Evolutionary conservation across 2,797 vertebrate genomes (phyloP), one percentile per base, ranked within the genome.

Genomic region (Triplophysa bombifrons): DNA sequence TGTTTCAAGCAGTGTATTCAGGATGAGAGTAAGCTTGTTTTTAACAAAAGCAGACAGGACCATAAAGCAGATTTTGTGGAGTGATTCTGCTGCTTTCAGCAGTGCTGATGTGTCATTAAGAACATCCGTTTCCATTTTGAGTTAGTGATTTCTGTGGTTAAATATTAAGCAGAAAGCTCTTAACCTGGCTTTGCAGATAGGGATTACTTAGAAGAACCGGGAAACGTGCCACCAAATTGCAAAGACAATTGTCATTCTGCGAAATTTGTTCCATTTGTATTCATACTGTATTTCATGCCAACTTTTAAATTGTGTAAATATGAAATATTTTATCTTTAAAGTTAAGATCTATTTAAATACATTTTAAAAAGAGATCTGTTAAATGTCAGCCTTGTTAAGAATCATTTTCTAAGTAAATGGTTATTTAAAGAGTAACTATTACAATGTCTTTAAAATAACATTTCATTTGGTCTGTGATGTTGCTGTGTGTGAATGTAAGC

Each of bases 91-190:
- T 87, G 83, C 78, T 87, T 87, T 85, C 81, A 87, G 82, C 85
- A 85, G 86, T 87, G 88, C 89, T 89, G 82, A 88, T 84, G 87
- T 76, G 80, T 83, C 87, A 80, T 88, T 90, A 90, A 91, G 92
- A 90, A 89, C 86, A 81, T 85, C 50, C 70, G 80, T 84, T 89
- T 84, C 87, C 90, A 88, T 85, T 86, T 83, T 76, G 74, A 79
- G 84, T 71, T 70, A 50, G 63, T 60, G 75, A 68, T 82, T 72
- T 75, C 80, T 82, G 85, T 86, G 78, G 93, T 94, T 93, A 93
- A 93, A 92, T 80, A 93, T 93, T 93, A 92, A 93, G 88, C 67
- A 60, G 13, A 84, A 83, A 78, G 84, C 89, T 90, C 87, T 84
- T 84, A 69, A 85, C 75, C 81, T 82, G 84, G 74, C 48, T 34